Conservation (phyloP, 1,140 invertebrate genomes). For the Pseudomyrmex pallidus region DNA sequence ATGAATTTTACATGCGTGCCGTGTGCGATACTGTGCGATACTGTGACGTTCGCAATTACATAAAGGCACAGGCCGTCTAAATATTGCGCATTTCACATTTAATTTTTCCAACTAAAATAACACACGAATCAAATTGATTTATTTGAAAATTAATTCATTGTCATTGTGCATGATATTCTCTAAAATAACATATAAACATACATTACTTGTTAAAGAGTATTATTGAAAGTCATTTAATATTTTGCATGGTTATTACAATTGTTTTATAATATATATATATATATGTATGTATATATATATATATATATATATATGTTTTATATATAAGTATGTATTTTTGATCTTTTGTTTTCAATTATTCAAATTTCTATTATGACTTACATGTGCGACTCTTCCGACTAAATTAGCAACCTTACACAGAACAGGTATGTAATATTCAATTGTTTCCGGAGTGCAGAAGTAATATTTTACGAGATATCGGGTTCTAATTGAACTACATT, state of each 20-base stretch:
- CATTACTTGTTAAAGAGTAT: neutral
- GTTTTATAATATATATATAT: neutral
- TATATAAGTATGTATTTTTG: neutral
- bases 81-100: constrained; percentile 6
- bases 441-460: neutral
- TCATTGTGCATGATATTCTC: constrained; percentile 16
- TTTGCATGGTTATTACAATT: no score
- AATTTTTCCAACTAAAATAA: neutral
- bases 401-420: neutral
- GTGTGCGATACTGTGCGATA: no score
- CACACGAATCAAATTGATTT: constrained; percentile 2
- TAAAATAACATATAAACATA: constrained; percentile 6
- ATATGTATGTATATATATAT: neutral
- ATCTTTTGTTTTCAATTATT: neutral
- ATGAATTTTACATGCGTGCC: neutral
- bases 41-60: no score
- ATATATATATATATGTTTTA: neutral
- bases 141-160: constrained; percentile 15
- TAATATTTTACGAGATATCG: neutral
- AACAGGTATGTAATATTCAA: neutral
- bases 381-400: neutral
- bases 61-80: neutral
- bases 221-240: constrained; percentile 16
- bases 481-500: neutral
- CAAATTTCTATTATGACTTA: neutral